Percentiles rank a stretch among this genome's conserved stretches.
Evolutionary conservation across 2,797 vertebrate species (phyloP).

Genomic region (Sardinella longiceps): DNA sequence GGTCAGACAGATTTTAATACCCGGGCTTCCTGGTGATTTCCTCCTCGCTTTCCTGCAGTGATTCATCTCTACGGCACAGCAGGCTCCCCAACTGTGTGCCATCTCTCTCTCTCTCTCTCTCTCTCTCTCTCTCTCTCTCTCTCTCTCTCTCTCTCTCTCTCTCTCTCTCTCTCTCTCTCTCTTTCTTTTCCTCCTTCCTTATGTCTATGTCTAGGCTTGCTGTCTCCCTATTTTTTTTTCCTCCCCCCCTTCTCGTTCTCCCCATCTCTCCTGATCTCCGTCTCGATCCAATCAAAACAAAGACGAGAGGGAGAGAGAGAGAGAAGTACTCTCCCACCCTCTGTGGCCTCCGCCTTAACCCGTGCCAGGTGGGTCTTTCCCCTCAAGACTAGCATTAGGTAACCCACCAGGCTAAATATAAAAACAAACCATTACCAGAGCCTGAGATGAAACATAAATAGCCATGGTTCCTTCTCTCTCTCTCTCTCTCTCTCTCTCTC

Average conservation of each 20-base stretch:
- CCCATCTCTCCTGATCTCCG: background rate
- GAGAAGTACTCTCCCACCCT: background rate
- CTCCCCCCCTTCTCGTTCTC: background rate
- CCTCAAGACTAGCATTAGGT: background rate
- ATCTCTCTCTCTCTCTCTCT: slow-evolving; percentile 33
- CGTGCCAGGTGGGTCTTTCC: background rate
- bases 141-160: slow-evolving; percentile 30
- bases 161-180: slow-evolving; percentile 28
- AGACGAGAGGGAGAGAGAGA: background rate
- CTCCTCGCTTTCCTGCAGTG: slow-evolving; percentile 64
- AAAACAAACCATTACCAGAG: background rate
- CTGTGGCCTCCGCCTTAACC: background rate
- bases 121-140: slow-evolving; percentile 39
- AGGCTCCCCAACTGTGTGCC: slow-evolving; percentile 54
- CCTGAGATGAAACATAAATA: background rate
- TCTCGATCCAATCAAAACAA: slow-evolving; percentile 7
- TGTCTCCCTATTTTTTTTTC: background rate
- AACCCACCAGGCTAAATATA: slow-evolving; percentile 1
- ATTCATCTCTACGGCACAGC: slow-evolving; percentile 67
- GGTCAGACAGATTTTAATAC: slow-evolving; percentile 73
- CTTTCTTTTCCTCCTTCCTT: slow-evolving; percentile 28
- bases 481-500: background rate
- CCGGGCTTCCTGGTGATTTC: slow-evolving; percentile 68
- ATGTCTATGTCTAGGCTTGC: background rate
- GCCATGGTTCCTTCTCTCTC: background rate